phyloP scores from a whole-genome alignment of 2,888 invertebrate species.

The Hipparchia semele region DNA sequence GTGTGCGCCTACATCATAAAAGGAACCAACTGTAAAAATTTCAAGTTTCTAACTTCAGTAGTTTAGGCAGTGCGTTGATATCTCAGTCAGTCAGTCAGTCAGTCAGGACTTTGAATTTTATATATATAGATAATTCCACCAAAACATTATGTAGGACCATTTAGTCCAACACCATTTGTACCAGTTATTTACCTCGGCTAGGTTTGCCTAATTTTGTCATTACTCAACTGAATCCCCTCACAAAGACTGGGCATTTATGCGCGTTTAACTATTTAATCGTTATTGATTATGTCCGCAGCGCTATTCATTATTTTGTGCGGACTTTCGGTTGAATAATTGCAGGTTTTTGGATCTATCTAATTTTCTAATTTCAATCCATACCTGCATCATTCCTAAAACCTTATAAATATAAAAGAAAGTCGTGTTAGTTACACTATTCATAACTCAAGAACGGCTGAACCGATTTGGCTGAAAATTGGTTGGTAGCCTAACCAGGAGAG shows the following conservation, averaged over 20 bases:
- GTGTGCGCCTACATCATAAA: too few relatives aligned
- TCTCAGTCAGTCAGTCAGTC: too few relatives aligned
- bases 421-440: too few relatives aligned
- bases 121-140: neutral
- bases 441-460: too few relatives aligned
- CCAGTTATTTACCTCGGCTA: constrained; percentile 18
- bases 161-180: constrained; percentile 2
- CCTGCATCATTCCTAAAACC: too few relatives aligned
- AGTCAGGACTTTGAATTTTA: too few relatives aligned
- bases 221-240: constrained; percentile 21
- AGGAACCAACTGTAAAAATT: too few relatives aligned
- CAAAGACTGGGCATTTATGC: constrained; percentile 19
- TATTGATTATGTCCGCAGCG: constrained; percentile 25
- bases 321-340: constrained; percentile 7
- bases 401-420: too few relatives aligned
- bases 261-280: constrained; percentile 30
- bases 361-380: neutral
- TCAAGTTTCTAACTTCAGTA: too few relatives aligned
- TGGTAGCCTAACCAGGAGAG: too few relatives aligned
- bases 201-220: constrained; percentile 26
- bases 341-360: neutral
- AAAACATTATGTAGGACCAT: neutral
- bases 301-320: constrained; percentile 22
- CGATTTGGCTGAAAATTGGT: too few relatives aligned
- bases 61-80: too few relatives aligned